Percentiles rank a stretch among this genome's conserved stretches.
Evolutionary conservation across 1,140 invertebrate species (phyloP).

Genomic region (Heliothis subflexa): DNA sequence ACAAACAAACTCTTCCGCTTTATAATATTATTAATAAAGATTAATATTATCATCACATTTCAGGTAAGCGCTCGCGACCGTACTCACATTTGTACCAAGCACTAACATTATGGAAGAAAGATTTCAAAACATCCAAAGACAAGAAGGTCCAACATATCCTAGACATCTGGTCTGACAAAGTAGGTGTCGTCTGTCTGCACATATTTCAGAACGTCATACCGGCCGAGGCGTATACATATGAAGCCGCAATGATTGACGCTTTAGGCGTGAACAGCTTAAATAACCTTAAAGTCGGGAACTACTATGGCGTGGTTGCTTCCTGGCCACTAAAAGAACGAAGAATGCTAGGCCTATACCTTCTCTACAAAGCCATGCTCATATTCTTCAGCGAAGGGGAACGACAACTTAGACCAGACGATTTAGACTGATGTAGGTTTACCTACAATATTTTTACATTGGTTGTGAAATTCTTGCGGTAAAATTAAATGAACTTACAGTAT

Average conservation of each 20-base stretch:
- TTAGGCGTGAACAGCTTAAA: slow-evolving; percentile 92
- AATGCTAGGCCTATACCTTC: slow-evolving; percentile 92
- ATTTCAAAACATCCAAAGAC: slow-evolving; percentile 78
- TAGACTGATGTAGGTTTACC: slow-evolving; percentile 73
- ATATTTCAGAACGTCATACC: slow-evolving; percentile 96
- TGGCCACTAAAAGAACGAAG: slow-evolving; percentile 91
- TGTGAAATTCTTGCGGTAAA: slow-evolving; percentile 46
- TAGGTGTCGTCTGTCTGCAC: slow-evolving; percentile 96
- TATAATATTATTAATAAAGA: neutral
- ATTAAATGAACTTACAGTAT: slow-evolving; percentile 48
- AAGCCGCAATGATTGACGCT: slow-evolving; percentile 97
- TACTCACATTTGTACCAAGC: slow-evolving; percentile 97
- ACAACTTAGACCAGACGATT: slow-evolving; percentile 90
- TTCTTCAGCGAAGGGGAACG: slow-evolving; percentile 95
- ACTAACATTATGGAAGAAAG: slow-evolving; percentile 86
- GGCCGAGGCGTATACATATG: slow-evolving; percentile 96
- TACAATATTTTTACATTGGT: slow-evolving; percentile 43
- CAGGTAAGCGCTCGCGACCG: slow-evolving; percentile 92
- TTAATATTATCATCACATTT: slow-evolving; percentile 85
- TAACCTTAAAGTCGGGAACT: slow-evolving; percentile 94
- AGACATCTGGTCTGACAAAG: slow-evolving; percentile 93
- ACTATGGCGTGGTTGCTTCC: slow-evolving; percentile 92
- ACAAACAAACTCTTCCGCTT: no score
- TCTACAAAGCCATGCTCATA: slow-evolving; percentile 94
- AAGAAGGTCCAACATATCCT: slow-evolving; percentile 93